Conservation (phyloP, 2,888 invertebrate genomes). For the Patella pellucida region DNA sequence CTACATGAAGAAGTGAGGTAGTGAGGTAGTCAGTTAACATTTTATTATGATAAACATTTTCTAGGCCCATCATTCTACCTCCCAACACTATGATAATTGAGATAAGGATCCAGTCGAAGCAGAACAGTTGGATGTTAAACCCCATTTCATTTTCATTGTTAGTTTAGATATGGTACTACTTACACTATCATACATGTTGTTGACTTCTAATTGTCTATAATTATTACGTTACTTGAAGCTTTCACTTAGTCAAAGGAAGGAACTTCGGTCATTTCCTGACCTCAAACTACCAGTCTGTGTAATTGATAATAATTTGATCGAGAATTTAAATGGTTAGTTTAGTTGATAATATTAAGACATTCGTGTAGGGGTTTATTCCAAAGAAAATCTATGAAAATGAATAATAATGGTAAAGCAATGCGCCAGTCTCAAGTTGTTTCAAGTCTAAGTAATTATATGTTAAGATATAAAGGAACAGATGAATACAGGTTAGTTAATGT, state of each 20-base stretch:
- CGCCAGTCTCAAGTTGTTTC: not conserved
- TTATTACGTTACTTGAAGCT: too few relatives aligned
- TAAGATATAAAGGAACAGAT: not conserved
- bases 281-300: not conserved
- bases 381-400: not conserved
- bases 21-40: too few relatives aligned
- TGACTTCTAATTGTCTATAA: too few relatives aligned
- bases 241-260: not conserved
- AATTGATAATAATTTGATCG: not conserved
- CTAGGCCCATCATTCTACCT: too few relatives aligned
- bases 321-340: not conserved
- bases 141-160: too few relatives aligned
- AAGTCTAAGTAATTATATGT: not conserved
- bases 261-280: conserved; percentile 7
- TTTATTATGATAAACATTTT: too few relatives aligned
- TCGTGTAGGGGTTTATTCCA: not conserved
- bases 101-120: too few relatives aligned
- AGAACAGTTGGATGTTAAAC: too few relatives aligned
- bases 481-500: conserved; percentile 2
- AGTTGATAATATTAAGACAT: not conserved
- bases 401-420: not conserved
- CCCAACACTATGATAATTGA: too few relatives aligned
- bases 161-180: too few relatives aligned
- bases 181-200: too few relatives aligned
- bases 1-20: too few relatives aligned